These are phyloP conservation scores for Tipula unca DNA, from an alignment of 2,888 invertebrate species.

Conservation along the genomic window DNA sequence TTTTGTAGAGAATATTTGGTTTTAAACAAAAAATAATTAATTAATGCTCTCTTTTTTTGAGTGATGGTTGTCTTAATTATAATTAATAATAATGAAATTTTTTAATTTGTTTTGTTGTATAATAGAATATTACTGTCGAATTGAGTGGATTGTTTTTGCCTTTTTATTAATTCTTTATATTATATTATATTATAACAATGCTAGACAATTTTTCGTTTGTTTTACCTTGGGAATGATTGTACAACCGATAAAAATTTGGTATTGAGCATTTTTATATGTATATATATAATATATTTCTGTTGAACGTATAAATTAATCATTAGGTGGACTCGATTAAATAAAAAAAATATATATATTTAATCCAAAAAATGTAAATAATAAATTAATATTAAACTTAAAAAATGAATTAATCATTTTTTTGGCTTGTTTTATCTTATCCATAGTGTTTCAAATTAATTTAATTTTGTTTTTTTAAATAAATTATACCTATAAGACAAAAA, in stretches of 20 bases:
- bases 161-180: background rate
- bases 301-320: background rate
- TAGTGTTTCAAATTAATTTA: background rate
- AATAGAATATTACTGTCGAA: background rate
- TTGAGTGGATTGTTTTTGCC: background rate
- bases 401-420: background rate
- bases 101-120: background rate
- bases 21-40: background rate
- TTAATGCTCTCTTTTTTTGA: background rate
- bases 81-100: background rate
- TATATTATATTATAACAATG: too few species aligned
- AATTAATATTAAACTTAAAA: background rate
- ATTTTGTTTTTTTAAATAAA: background rate
- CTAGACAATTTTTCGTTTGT: too few species aligned
- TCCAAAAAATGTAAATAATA: background rate
- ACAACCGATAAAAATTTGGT: too few species aligned
- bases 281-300: background rate
- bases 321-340: background rate
- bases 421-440: background rate
- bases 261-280: background rate
- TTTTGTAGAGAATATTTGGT: background rate
- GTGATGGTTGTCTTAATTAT: background rate
- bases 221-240: too few species aligned
- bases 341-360: background rate
- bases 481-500: background rate